Evolutionary conservation across 2,113 vertebrate species (phyloP), one percentile per base, ranked within the genome.

Genomic region (Pygoscelis adeliae): DNA sequence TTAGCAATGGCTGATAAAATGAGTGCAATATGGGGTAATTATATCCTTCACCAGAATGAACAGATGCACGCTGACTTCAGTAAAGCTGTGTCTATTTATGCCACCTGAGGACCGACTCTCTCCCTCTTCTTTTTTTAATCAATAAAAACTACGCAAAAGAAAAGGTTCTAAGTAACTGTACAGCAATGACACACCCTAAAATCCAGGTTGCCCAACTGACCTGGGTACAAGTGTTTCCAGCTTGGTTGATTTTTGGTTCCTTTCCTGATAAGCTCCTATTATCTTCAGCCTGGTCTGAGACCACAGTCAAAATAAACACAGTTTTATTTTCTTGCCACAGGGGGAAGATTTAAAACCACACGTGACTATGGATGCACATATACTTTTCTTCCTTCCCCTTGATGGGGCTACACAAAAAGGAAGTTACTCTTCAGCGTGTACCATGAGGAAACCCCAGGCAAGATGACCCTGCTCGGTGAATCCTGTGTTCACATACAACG

Each of bases 1-100:
- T 95, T 85, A 96, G 91, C 94, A 91, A 82, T 83, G 91, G 81
- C 81, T 97, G 93, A 85, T 91, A 89, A 96, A 97, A 94, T 87
- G 61, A 96, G 40, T 92, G 93, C 83, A 94, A 89, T 94, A 92
- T 93, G 87, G 91, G 36, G 72, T 96, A 97, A 96, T 91, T 92
- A 96, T 58, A 91, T 87, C 66, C 77, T 96, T 94, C 84, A 89
- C 84, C 89, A 96, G 78, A 76, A 91, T 36, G 91, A 96, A 96
- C 73, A 92, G 91, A 96, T 96, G 94, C 70, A 97, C 89, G 65
- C 26, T 83, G 89, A 91, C 78, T 96, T 93, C 84, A 96, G 66
- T 70, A 69, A 91, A 91, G 81, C 91, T 95, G 83, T n/a, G 74
- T 79, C 86, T 94, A 18, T 82, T 97, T 76, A 69, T 58, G 91